phyloP scores from a whole-genome alignment of 2,888 invertebrate species.

The Xestia c-nigrum region DNA sequence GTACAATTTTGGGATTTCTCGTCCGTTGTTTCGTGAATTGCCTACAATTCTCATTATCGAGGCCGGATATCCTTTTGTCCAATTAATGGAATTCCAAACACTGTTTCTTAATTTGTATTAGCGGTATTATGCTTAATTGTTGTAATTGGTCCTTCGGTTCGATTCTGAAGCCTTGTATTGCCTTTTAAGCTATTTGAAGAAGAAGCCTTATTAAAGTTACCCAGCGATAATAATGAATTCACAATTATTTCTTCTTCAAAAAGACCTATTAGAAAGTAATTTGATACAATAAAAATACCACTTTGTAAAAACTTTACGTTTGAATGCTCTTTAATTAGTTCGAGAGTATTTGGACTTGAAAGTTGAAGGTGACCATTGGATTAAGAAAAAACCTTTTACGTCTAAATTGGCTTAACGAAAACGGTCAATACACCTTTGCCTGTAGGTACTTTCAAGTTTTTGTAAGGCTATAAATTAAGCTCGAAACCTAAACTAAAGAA shows the following conservation, averaged over 20 bases:
- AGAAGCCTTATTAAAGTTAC: slow-evolving; percentile 14
- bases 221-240: slow-evolving; percentile 11
- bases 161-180: slow-evolving; percentile 27
- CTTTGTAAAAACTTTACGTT: slow-evolving; percentile 15
- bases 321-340: slow-evolving; percentile 22
- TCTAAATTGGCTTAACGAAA: not conserved
- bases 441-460: not conserved
- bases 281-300: slow-evolving; percentile 4
- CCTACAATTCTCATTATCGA: slow-evolving; percentile 38
- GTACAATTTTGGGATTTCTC: slow-evolving; percentile 32
- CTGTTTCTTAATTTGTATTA: slow-evolving; percentile 45
- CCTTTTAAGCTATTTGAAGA: slow-evolving; percentile 26
- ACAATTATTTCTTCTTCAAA: not conserved
- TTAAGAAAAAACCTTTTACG: slow-evolving; percentile 3
- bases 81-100: slow-evolving; percentile 56
- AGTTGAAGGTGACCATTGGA: slow-evolving; percentile 8
- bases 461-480: not conserved
- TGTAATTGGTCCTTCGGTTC: slow-evolving; percentile 39
- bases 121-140: slow-evolving; percentile 49
- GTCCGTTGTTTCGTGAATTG: slow-evolving; percentile 41
- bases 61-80: slow-evolving; percentile 53
- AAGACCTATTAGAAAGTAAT: slow-evolving; percentile 3
- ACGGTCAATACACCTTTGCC: slow-evolving; percentile 8
- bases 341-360: not conserved
- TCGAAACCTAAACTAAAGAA: not conserved